Evolutionary conservation across 2,888 invertebrate genomes (phyloP).

Genomic region (Ditula angustiorana): DNA sequence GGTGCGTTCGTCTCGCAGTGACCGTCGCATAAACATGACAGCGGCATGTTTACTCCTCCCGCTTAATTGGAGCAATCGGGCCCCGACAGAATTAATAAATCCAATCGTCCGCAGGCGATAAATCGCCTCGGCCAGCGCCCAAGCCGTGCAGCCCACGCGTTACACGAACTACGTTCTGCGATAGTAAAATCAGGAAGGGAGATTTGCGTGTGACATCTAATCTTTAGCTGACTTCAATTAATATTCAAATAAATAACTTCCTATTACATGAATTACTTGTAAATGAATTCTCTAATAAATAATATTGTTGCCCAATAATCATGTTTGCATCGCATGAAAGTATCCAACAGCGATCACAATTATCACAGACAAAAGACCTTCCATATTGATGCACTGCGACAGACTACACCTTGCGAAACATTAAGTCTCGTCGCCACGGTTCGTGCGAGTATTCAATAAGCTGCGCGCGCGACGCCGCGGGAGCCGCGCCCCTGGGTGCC

Average conservation of each 20-base stretch:
- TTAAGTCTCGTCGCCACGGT: constrained; percentile 60
- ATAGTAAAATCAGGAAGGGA: constrained; percentile 14
- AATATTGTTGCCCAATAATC: no score
- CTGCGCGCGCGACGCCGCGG: constrained; percentile 57
- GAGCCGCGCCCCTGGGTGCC: constrained; percentile 70
- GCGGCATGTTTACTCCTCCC: constrained; percentile 73
- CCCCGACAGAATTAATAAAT: constrained; percentile 79
- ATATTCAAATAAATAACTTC: no score
- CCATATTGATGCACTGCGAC: constrained; percentile 29
- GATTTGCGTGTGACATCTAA: background rate
- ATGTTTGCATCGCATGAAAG: background rate
- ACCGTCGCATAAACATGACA: constrained; percentile 66
- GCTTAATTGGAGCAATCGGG: constrained; percentile 80
- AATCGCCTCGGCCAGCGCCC: constrained; percentile 64
- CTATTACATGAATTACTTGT: background rate
- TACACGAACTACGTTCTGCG: constrained; percentile 44
- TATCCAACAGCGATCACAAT: constrained; percentile 44
- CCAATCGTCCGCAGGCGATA: constrained; percentile 68
- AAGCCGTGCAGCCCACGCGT: constrained; percentile 49
- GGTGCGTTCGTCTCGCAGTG: constrained; percentile 20
- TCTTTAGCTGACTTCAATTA: background rate
- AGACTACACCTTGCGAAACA: constrained; percentile 53
- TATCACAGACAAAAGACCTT: constrained; percentile 30
- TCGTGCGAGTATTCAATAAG: constrained; percentile 79
- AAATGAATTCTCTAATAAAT: background rate